phyloP scores from a whole-genome alignment of 2,888 invertebrate species.

The Epinotia ramella region DNA sequence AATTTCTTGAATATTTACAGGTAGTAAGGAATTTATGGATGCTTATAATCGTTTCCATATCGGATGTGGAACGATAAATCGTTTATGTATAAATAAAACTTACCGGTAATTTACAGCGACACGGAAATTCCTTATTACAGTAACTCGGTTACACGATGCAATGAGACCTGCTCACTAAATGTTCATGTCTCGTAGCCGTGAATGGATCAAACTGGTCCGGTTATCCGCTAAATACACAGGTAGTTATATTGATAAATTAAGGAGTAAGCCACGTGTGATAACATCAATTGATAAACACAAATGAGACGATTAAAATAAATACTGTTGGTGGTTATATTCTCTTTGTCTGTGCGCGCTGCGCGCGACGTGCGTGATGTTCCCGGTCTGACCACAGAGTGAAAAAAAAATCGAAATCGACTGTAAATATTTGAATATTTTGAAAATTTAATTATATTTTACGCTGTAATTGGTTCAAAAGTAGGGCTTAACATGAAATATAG shows the following conservation, averaged over 20 bases:
- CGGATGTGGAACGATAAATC: background rate
- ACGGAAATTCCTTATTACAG: slow-evolving; percentile 37
- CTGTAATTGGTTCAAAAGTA: background rate
- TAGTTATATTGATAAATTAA: background rate
- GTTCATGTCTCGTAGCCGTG: slow-evolving; percentile 14
- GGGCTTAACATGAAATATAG: background rate
- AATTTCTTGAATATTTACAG: slow-evolving; percentile 4
- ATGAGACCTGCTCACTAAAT: slow-evolving; percentile 18
- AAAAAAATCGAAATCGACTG: background rate
- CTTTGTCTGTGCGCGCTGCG: background rate
- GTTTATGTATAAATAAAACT: slow-evolving; percentile 9
- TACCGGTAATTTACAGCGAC: slow-evolving; percentile 35
- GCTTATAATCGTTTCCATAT: background rate
- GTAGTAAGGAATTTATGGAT: background rate
- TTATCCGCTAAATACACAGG: slow-evolving; percentile 5
- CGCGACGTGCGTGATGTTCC: slow-evolving; percentile 17
- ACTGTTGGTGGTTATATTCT: too few relatives aligned
- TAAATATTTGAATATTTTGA: slow-evolving; percentile 12
- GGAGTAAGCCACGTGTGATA: slow-evolving; percentile 15
- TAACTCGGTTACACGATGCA: slow-evolving; percentile 23
- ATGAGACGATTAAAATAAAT: slow-evolving; percentile 17
- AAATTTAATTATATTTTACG: background rate
- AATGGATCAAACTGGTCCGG: slow-evolving; percentile 4
- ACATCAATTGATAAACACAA: slow-evolving; percentile 28
- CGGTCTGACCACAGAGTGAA: slow-evolving; percentile 25